These are phyloP conservation scores for Ceratina australensis DNA, from an alignment of 1,140 invertebrate genomes.

Conservation along the genomic window DNA sequence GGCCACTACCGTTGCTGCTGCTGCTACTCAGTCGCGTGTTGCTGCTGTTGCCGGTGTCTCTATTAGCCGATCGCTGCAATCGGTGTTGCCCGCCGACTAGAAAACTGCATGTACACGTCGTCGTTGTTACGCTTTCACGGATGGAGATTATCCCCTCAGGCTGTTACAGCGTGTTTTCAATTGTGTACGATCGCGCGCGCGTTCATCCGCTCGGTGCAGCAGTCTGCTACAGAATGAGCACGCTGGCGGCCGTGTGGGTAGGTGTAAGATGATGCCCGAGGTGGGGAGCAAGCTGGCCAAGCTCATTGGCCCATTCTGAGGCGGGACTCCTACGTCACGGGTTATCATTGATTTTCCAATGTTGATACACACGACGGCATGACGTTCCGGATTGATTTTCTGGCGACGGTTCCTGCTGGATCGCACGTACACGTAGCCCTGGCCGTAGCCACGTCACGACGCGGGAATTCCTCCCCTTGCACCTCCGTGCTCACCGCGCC, in stretches of 20 bases:
- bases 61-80: background rate
- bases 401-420: slow-evolving; percentile 65
- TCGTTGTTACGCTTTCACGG: slow-evolving; percentile 8
- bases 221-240: slow-evolving; percentile 72
- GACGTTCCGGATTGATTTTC: slow-evolving; percentile 67
- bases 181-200: slow-evolving; percentile 42
- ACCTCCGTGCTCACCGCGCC: background rate
- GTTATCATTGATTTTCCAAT: slow-evolving; percentile 78
- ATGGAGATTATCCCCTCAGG: slow-evolving; percentile 1
- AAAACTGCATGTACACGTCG: slow-evolving; percentile 66
- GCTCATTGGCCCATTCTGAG: slow-evolving; percentile 70
- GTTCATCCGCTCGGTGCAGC: slow-evolving; percentile 55
- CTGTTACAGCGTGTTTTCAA: slow-evolving; percentile 39
- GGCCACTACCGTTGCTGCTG: slow-evolving; percentile 1
- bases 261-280: slow-evolving; percentile 35
- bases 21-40: background rate
- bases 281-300: slow-evolving; percentile 21
- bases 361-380: slow-evolving; percentile 73
- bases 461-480: background rate
- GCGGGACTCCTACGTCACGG: slow-evolving; percentile 76
- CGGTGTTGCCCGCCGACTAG: slow-evolving; percentile 38
- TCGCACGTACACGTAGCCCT: slow-evolving; percentile 46
- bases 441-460: background rate
- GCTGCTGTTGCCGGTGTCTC: background rate
- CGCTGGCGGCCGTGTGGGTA: slow-evolving; percentile 58